These are phyloP conservation scores for Theonella swinhoei DNA, from an alignment of 37 sponge, comb jelly and placozoan genomes.

Conservation along the genomic window DNA sequence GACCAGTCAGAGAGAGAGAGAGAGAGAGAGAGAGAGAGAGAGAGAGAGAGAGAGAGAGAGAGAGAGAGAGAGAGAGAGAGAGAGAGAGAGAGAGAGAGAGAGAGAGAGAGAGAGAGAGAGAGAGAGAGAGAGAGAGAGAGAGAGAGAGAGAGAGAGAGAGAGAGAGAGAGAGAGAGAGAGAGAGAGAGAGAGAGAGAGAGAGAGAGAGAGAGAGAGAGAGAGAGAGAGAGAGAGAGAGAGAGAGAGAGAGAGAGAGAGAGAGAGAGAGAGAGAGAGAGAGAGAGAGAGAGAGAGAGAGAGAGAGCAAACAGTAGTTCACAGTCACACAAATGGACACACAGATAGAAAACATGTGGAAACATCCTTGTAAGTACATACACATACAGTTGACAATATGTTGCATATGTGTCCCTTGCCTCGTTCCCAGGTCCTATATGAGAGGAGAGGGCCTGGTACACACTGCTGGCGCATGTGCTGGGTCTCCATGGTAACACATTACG, in stretches of 20 bases:
- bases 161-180: slow-evolving; percentile 50
- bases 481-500: too few relatives aligned
- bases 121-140: slow-evolving; percentile 44
- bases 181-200: slow-evolving; percentile 62
- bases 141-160: slow-evolving; percentile 31
- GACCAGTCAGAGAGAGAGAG: slow-evolving; percentile 62
- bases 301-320: too few relatives aligned
- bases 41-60: slow-evolving; percentile 54
- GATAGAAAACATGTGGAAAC: too few relatives aligned
- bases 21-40: slow-evolving; percentile 60
- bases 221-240: slow-evolving; percentile 49
- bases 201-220: slow-evolving; percentile 54
- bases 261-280: slow-evolving; percentile 53
- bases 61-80: slow-evolving; percentile 48
- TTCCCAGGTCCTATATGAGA: too few relatives aligned
- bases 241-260: slow-evolving; percentile 44
- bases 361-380: too few relatives aligned
- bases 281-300: slow-evolving; percentile 42
- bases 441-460: too few relatives aligned
- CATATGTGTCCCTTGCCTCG: too few relatives aligned
- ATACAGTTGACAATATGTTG: too few relatives aligned
- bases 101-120: slow-evolving; percentile 50
- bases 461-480: too few relatives aligned
- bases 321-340: too few relatives aligned
- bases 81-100: slow-evolving; percentile 48